These are phyloP conservation scores for Rhabditoides inermis DNA, from an alignment of 2,888 invertebrate species.

Conservation along the genomic window DNA sequence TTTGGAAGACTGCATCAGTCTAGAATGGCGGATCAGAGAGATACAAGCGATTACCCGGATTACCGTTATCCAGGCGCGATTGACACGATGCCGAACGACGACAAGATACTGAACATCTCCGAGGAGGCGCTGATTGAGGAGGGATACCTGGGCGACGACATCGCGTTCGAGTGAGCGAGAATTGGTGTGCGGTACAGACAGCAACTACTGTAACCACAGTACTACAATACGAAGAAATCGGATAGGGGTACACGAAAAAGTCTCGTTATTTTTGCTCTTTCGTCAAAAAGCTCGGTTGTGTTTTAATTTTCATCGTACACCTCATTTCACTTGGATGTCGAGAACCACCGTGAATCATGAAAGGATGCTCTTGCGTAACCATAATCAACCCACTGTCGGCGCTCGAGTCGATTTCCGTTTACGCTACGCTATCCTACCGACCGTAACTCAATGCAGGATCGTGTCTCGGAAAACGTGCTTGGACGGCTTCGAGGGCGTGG, in stretches of 20 bases:
- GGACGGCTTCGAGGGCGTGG: constrained; percentile 46
- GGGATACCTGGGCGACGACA: constrained; percentile 38
- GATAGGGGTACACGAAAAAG: neutral
- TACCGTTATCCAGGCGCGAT: no score
- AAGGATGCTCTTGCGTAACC: neutral
- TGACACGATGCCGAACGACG: constrained; percentile 45
- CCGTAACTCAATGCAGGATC: no score
- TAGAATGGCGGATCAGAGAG: no score
- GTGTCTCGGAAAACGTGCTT: constrained; percentile 42
- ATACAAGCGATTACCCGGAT: no score
- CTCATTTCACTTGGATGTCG: no score
- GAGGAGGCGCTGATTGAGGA: constrained; percentile 37
- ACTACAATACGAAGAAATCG: neutral
- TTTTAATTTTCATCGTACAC: no score
- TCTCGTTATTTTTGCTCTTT: constrained; percentile 3
- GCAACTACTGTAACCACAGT: neutral
- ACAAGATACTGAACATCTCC: constrained; percentile 39
- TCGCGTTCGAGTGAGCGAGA: constrained; percentile 38
- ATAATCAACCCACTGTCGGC: neutral
- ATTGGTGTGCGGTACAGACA: neutral
- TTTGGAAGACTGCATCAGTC: no score
- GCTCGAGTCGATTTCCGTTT: neutral
- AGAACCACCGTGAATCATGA: neutral
- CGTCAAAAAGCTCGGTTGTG: no score
- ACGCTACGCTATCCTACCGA: neutral